Percentiles rank a stretch among this genome's conserved stretches.
Conservation (phyloP, 1,140 invertebrate species). For the Arctopsyche grandis region DNA sequence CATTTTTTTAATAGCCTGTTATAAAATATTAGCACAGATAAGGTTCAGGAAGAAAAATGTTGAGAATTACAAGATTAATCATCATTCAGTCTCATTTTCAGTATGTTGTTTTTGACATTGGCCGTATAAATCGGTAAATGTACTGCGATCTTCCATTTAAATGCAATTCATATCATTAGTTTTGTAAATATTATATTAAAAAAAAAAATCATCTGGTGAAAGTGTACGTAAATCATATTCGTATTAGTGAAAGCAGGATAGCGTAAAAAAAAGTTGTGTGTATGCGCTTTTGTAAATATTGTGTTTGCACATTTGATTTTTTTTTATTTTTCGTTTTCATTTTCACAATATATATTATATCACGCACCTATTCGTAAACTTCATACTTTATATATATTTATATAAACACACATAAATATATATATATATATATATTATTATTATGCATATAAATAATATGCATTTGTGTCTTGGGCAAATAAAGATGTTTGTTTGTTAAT, state of each 20-base stretch:
- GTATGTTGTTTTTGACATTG: too few relatives aligned
- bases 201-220: too few relatives aligned
- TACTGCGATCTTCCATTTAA: not conserved
- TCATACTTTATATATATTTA: constrained; percentile 17
- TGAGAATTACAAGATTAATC: too few relatives aligned
- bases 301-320: not conserved
- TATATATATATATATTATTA: not conserved
- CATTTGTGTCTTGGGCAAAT: constrained; percentile 6
- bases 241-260: too few relatives aligned
- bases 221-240: too few relatives aligned
- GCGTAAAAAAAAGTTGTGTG: too few relatives aligned
- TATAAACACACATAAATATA: not conserved
- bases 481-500: constrained; percentile 4
- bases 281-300: constrained; percentile 9
- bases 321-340: not conserved
- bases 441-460: not conserved
- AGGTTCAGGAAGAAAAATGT: too few relatives aligned
- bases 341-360: not conserved
- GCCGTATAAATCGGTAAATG: not conserved
- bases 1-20: too few relatives aligned
- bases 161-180: constrained; percentile 10
- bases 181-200: not conserved
- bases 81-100: too few relatives aligned
- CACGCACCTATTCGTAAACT: not conserved
- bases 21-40: too few relatives aligned